A percentile compares a stretch with the other conserved stretches of the same genome.
These are phyloP conservation scores for Campodea augens DNA, from an alignment of 1,140 invertebrate species.

Conservation along the genomic window DNA sequence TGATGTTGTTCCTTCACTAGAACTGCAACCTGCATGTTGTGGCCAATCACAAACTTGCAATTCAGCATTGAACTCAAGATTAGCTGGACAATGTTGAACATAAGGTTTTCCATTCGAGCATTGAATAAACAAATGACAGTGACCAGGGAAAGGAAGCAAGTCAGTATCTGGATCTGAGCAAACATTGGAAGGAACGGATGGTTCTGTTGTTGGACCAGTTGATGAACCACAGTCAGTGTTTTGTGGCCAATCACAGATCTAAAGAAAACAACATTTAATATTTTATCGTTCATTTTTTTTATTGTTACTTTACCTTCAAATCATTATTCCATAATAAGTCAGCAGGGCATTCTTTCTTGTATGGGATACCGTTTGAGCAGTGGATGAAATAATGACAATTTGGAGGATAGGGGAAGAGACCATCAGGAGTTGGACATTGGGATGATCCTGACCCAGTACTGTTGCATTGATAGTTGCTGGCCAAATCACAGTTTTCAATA, in stretches of 20 bases:
- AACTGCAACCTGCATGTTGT: no score
- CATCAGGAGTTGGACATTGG: no score
- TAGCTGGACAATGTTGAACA: not conserved
- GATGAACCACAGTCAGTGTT: not conserved
- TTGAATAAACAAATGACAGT: not conserved
- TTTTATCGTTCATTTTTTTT: no score
- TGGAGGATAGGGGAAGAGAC: conserved; percentile 24
- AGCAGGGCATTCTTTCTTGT: conserved; percentile 25
- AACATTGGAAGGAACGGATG: not conserved
- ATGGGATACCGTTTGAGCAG: conserved; percentile 28
- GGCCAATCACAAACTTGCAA: not conserved
- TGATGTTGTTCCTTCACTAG: not conserved
- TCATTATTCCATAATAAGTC: conserved; percentile 30
- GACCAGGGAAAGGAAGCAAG: no score
- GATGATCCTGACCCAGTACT: no score
- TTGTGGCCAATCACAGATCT: not conserved
- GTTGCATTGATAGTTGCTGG: not conserved
- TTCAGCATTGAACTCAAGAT: not conserved
- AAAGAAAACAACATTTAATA: no score
- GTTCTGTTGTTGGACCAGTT: not conserved
- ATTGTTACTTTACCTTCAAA: no score
- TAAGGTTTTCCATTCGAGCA: not conserved
- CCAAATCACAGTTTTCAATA: not conserved
- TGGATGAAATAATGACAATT: conserved; percentile 33
- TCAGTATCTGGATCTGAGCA: no score